Conservation (phyloP, 1,140 invertebrate genomes). For the Drosophila takahashii region DNA sequence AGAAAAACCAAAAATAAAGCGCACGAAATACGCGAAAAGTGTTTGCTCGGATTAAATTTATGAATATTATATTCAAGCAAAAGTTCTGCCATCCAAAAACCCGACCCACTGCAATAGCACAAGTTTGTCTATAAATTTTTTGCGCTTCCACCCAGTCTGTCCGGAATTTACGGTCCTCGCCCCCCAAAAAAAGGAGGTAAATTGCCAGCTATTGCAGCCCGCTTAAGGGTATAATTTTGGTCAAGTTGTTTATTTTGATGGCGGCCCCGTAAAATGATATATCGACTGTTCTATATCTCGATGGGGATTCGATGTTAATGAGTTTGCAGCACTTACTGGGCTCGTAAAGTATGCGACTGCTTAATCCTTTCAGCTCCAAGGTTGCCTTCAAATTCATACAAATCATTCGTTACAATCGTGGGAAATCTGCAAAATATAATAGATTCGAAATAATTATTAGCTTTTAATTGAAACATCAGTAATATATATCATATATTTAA, state of each 20-base stretch:
- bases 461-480: constrained; percentile 1
- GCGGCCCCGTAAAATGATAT: constrained; percentile 62
- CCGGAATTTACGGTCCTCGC: constrained; percentile 50
- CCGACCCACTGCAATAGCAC: constrained; percentile 38
- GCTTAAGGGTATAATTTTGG: constrained; percentile 65
- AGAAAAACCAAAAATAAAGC: constrained; percentile 44
- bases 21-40: constrained; percentile 74
- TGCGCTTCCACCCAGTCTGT: constrained; percentile 19
- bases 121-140: constrained; percentile 72
- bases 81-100: constrained; percentile 45
- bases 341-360: constrained; percentile 54
- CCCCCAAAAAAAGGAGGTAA: constrained; percentile 29
- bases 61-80: constrained; percentile 77
- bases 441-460: background rate
- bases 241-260: constrained; percentile 66
- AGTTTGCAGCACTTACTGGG: constrained; percentile 46
- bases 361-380: constrained; percentile 49
- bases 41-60: constrained; percentile 80
- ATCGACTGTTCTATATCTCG: constrained; percentile 42
- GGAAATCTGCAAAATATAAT: constrained; percentile 20
- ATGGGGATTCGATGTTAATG: constrained; percentile 35
- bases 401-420: constrained; percentile 53
- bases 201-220: constrained; percentile 58
- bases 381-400: constrained; percentile 44
- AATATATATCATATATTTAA: too few relatives aligned